These are phyloP conservation scores for Nomada ferruginata DNA, from an alignment of 2,888 invertebrate species.

Conservation along the genomic window DNA sequence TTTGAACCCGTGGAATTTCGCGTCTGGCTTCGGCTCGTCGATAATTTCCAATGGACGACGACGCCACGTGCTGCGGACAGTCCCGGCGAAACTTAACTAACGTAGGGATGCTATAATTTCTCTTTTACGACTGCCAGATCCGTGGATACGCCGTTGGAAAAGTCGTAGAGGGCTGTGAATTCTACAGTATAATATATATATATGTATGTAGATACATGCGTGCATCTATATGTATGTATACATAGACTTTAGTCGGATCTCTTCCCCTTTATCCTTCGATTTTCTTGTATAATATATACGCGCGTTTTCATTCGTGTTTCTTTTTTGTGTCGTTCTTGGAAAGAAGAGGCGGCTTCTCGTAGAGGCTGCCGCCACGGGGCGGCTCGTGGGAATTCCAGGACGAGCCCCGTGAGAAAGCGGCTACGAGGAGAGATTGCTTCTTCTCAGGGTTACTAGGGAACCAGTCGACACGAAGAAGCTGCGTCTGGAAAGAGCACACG, in stretches of 20 bases:
- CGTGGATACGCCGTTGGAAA: conserved; percentile 21
- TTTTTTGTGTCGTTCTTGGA: conserved; percentile 51
- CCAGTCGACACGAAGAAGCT: conserved; percentile 79
- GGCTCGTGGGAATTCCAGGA: conserved; percentile 69
- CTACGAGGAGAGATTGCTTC: conserved; percentile 73
- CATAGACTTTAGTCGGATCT: not conserved
- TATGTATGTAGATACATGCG: no score
- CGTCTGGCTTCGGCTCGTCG: conserved; percentile 56
- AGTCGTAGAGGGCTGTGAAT: conserved; percentile 8
- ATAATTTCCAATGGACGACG: conserved; percentile 60
- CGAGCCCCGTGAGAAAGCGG: conserved; percentile 77
- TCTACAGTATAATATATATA: not conserved
- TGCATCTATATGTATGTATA: no score
- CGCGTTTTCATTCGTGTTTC: conserved; percentile 15
- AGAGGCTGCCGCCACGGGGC: conserved; percentile 32
- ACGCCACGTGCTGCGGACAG: conserved; percentile 21
- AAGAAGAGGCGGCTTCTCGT: conserved; percentile 48
- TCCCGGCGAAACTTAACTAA: conserved; percentile 21
- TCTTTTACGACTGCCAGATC: conserved; percentile 25
- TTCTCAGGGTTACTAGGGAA: conserved; percentile 82
- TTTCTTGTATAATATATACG: not conserved
- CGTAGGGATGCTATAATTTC: conserved; percentile 39
- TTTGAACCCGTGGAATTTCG: conserved; percentile 79
- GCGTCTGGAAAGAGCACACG: conserved; percentile 29
- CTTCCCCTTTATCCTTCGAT: not conserved